Evolutionary conservation across 2,797 vertebrate species (phyloP).

Genomic region (Scyliorhinus canicula): DNA sequence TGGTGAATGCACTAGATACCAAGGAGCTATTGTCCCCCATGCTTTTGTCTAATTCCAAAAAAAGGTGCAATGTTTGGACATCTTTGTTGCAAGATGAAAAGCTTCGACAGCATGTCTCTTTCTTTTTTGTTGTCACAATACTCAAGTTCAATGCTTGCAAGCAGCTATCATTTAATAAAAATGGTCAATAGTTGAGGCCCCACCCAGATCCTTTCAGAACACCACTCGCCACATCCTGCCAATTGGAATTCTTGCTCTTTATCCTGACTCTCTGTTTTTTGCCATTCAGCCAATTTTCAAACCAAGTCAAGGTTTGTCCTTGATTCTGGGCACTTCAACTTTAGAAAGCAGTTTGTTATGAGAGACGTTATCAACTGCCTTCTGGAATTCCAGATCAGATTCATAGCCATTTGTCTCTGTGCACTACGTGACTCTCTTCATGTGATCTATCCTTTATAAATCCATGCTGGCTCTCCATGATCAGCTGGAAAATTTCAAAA

Average conservation of each 20-base stretch:
- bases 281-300: neutral
- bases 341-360: neutral
- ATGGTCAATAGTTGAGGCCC: neutral
- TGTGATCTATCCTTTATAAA: neutral
- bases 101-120: too few species aligned
- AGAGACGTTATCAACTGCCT: neutral
- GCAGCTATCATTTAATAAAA: too few species aligned
- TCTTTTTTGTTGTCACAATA: too few species aligned
- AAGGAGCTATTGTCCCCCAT: too few species aligned
- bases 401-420: neutral
- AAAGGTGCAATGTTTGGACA: too few species aligned
- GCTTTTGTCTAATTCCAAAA: too few species aligned
- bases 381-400: neutral
- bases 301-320: neutral
- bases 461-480: neutral
- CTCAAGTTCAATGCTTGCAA: too few species aligned
- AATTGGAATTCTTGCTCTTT: neutral
- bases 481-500: neutral
- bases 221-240: neutral
- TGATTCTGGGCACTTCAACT: neutral
- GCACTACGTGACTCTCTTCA: neutral
- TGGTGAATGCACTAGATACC: too few species aligned
- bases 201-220: too few species aligned
- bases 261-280: neutral
- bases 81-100: too few species aligned